These are phyloP conservation scores for Biston betularia DNA, from an alignment of 2,888 invertebrate genomes.

Conservation along the genomic window DNA sequence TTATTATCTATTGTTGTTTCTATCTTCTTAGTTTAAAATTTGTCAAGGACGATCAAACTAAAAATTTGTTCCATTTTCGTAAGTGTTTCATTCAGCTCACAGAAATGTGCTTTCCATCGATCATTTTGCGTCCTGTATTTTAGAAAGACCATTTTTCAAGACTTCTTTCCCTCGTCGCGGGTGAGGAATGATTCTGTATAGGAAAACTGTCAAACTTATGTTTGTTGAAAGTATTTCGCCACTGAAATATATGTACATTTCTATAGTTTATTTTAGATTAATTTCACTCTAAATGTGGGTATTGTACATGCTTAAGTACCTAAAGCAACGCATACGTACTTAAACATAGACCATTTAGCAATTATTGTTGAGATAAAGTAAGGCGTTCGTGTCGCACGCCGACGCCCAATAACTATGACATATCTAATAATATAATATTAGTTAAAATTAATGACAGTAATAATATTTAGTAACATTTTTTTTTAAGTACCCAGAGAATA, in stretches of 20 bases:
- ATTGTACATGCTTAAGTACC: neutral
- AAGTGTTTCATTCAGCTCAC: neutral
- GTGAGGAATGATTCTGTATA: constrained; percentile 15
- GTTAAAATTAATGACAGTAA: no score
- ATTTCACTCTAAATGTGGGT: no score
- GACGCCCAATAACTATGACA: no score
- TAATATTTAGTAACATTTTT: no score
- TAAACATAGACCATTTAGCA: no score
- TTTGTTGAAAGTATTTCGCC: constrained; percentile 9
- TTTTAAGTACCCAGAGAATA: no score
- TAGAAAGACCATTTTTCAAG: constrained; percentile 13
- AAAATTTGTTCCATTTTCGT: neutral
- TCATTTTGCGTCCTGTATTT: constrained; percentile 3
- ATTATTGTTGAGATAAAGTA: no score
- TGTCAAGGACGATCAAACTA: neutral
- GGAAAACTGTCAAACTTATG: constrained; percentile 14
- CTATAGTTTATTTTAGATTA: neutral
- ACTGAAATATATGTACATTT: neutral
- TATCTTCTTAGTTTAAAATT: no score
- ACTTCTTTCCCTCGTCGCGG: neutral
- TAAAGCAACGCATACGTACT: no score
- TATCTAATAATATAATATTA: no score
- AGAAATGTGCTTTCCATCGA: constrained; percentile 2
- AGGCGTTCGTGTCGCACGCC: no score
- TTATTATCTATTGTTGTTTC: no score